Conservation (phyloP, 37 sponge, comb jelly and placozoan species). For the Mnemiopsis leidyi region DNA sequence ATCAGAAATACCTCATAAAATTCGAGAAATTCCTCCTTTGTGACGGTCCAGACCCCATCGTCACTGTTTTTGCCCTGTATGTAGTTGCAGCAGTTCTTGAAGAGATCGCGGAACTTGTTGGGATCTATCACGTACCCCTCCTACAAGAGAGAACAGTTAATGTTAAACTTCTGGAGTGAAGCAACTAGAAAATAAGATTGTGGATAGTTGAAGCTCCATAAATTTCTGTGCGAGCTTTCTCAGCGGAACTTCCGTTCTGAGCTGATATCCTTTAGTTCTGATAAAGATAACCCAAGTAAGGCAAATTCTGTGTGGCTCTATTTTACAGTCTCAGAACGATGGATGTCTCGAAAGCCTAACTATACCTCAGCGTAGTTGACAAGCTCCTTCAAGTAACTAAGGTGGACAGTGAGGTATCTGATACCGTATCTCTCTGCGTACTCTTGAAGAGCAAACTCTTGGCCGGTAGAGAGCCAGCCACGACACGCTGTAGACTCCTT, state of each 20-base stretch:
- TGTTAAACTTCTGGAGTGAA: too few species aligned
- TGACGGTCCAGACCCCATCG: conserved; percentile 29
- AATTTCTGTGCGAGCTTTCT: too few species aligned
- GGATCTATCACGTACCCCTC: conserved; percentile 29
- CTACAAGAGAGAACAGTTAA: background rate
- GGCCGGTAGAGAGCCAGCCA: conserved; percentile 39
- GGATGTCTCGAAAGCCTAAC: too few species aligned
- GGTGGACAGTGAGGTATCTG: conserved; percentile 20
- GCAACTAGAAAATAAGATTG: too few species aligned
- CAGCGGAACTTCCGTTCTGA: too few species aligned
- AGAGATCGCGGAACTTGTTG: conserved; percentile 51
- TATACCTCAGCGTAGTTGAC: conserved; percentile 18
- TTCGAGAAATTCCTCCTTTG: conserved; percentile 3
- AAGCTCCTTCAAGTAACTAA: background rate
- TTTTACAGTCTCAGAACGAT: too few species aligned
- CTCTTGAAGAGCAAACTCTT: background rate
- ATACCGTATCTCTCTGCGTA: conserved; percentile 21
- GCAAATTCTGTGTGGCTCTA: too few species aligned
- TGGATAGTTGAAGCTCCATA: too few species aligned
- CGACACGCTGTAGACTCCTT: conserved; percentile 25
- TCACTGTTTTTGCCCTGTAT: conserved; percentile 44
- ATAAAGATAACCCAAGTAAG: too few species aligned
- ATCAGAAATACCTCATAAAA: conserved; percentile 20
- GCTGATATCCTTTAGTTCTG: too few species aligned
- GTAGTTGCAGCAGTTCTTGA: conserved; percentile 59